These are phyloP conservation scores for Nesidiocoris tenuis DNA, from an alignment of 2,888 invertebrate species.

Conservation along the genomic window DNA sequence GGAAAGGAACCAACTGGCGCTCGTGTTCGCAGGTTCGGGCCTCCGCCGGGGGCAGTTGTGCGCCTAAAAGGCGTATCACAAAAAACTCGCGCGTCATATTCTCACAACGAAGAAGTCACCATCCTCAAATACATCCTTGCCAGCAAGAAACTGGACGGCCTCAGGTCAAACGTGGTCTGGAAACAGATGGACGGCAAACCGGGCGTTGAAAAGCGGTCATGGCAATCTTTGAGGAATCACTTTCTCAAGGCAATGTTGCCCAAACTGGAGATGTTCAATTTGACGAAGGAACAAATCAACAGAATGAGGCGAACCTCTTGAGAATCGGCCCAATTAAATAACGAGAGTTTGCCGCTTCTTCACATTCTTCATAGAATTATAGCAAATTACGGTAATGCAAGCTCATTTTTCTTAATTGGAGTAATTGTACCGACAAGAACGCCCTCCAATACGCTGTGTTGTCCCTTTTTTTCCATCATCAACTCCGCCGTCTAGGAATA, in stretches of 20 bases:
- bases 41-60: background rate
- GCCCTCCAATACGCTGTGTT: too few species aligned
- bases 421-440: too few species aligned
- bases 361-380: too few species aligned
- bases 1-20: too few species aligned
- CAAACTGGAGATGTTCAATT: background rate
- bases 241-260: constrained; percentile 20
- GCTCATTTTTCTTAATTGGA: too few species aligned
- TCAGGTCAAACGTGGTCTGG: constrained; percentile 10
- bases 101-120: background rate
- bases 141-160: background rate
- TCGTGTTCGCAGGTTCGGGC: background rate
- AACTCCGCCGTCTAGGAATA: too few species aligned
- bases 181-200: constrained; percentile 10
- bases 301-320: background rate
- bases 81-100: constrained; percentile 5
- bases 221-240: constrained; percentile 17
- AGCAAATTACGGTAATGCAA: too few species aligned
- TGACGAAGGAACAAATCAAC: background rate
- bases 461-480: too few species aligned
- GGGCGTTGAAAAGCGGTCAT: constrained; percentile 1
- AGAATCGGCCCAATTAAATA: too few species aligned
- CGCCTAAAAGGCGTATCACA: background rate
- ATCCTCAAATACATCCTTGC: constrained; percentile 12
- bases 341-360: too few species aligned